A percentile compares a stretch with the other conserved stretches of the same genome.
Conservation (phyloP, 2,888 invertebrate species). For the Mythimna impura region DNA sequence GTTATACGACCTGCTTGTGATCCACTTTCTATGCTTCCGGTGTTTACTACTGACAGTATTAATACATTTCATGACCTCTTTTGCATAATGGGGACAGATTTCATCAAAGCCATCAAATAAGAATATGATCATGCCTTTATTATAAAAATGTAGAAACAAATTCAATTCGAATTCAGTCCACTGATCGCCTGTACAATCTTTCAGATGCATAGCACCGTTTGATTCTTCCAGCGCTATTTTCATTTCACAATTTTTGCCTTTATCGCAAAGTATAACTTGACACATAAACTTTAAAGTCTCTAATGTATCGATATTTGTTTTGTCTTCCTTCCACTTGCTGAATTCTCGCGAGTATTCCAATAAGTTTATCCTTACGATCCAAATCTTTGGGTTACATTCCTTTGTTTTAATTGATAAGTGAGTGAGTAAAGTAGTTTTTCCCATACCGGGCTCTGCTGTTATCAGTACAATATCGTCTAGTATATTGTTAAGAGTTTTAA, state of each 20-base stretch:
- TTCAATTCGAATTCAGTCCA: slow-evolving; percentile 29
- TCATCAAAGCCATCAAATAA: slow-evolving; percentile 62
- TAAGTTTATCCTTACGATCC: slow-evolving; percentile 55
- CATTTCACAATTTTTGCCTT: neutral
- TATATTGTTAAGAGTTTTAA: neutral
- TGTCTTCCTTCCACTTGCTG: slow-evolving; percentile 22
- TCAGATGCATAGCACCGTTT: neutral
- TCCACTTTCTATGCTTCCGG: slow-evolving; percentile 37
- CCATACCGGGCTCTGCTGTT: slow-evolving; percentile 56
- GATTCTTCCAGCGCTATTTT: slow-evolving; percentile 1
- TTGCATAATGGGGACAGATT: slow-evolving; percentile 55
- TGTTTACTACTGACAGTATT: slow-evolving; percentile 8
- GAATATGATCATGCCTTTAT: slow-evolving; percentile 42
- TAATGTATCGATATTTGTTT: slow-evolving; percentile 4
- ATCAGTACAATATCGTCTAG: slow-evolving; percentile 30
- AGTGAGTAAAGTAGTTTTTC: slow-evolving; percentile 53
- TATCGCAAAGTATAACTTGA: neutral
- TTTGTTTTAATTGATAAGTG: slow-evolving; percentile 41
- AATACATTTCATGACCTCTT: slow-evolving; percentile 28
- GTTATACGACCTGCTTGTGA: slow-evolving; percentile 55
- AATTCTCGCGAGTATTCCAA: slow-evolving; percentile 40
- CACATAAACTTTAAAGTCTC: slow-evolving; percentile 26
- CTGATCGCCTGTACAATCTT: neutral
- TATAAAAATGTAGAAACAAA: slow-evolving; percentile 43
- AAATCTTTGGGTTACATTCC: slow-evolving; percentile 28